Evolutionary conservation across 2,888 invertebrate genomes (phyloP).

Genomic region (Rhagonycha lutea): DNA sequence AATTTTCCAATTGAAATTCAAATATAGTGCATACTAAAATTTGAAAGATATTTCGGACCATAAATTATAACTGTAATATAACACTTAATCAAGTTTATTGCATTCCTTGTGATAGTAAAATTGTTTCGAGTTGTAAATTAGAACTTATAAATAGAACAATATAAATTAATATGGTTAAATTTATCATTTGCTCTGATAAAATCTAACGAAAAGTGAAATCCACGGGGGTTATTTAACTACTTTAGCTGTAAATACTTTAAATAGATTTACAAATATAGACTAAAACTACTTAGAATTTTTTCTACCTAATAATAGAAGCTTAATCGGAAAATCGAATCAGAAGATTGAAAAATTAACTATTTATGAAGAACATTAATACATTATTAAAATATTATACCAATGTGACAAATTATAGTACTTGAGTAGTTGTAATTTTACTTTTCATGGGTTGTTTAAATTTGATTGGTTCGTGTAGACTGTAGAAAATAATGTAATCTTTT

Average conservation of each 20-base stretch:
- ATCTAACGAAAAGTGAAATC: background rate
- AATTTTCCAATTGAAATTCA: conserved; percentile 5
- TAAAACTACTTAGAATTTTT: background rate
- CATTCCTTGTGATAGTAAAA: background rate
- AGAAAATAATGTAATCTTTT: background rate
- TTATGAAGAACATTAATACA: background rate
- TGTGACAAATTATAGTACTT: background rate
- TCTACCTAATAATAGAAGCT: too few species aligned
- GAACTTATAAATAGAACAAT: background rate
- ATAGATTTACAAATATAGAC: background rate
- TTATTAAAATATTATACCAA: background rate
- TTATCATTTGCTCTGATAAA: background rate
- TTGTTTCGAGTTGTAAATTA: background rate
- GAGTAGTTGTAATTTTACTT: background rate
- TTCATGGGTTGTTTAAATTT: background rate
- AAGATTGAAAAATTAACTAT: background rate
- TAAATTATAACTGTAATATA: background rate
- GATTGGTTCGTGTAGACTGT: background rate
- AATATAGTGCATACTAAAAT: background rate
- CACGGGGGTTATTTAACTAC: background rate
- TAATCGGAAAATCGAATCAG: background rate
- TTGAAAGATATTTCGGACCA: background rate
- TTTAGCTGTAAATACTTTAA: background rate
- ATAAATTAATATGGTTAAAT: background rate
- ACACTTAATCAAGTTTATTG: background rate